Base-by-base conservation (phyloP, 2,113 vertebrate genomes). In the Myrmecophaga tridactyla region DNA sequence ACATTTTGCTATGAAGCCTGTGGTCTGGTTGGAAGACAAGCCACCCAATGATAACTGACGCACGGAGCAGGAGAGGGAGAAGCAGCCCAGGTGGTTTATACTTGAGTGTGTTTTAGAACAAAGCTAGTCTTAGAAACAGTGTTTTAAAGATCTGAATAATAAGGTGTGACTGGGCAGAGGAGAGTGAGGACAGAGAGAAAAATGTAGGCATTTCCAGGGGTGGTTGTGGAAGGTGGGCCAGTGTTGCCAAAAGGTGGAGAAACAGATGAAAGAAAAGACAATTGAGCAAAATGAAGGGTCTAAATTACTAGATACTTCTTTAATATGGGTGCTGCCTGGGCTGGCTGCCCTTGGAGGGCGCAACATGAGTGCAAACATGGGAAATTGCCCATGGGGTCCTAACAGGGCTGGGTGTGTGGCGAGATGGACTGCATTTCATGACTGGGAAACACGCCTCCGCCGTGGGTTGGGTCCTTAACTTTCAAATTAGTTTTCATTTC, bases 381-480 rank as follows among this genome's bases (percentile, higher is more conserved):
- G 43, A 20, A 70, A 10, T 0, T 13, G 3, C 0, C 20, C 0
- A 4, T 7, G 3, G 39, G 12, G 10, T 27, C 15, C 17, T 62
- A n/a, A 21, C 31, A 29, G 65, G 31, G 90, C n/a, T 14, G 31
- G 43, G 8, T 53, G 7, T 39, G 20, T 12, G 41, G 34, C 23
- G n/a, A 53, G 21, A n/a, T 6, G 0, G 36, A 12, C 31, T 4
- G 3, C 23, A 4, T 4, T 9, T 14, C 46, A 63, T 27, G 7
- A 15, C 43, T 27, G 36, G 69, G 6, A 27, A 1, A 39, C 2
- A 11, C 1, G n/a, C 9, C 78, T 11, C 27, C 2, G 1, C 10
- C n/a, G 7, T n/a, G 18, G 5, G 6, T 76, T 31, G 62, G 13
- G 5, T 29, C 12, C 39, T 29, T 14, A 21, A 18, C 2, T 31